Conservation (phyloP, 1,140 invertebrate genomes). For the Psix sp. region DNA sequence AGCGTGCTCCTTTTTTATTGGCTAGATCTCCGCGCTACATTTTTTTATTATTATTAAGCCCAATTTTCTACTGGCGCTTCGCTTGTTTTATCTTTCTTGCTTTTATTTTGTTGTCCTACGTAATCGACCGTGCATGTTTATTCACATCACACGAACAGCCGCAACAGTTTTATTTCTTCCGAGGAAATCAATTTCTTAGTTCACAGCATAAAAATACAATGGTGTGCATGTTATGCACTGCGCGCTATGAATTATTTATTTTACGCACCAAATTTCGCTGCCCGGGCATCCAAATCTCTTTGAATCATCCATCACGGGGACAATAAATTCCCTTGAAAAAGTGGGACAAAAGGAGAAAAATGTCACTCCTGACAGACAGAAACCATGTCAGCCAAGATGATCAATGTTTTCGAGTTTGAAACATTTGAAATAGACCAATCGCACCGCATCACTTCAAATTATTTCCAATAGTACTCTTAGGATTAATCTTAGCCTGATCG, state of each 20-base stretch:
- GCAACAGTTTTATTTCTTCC: constrained; percentile 17
- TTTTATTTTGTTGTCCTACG: too few relatives aligned
- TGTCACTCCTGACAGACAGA: neutral
- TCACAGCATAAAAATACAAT: constrained; percentile 29
- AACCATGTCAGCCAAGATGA: constrained; percentile 4
- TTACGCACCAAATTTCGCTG: constrained; percentile 17
- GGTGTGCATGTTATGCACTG: constrained; percentile 8
- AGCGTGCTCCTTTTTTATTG: too few relatives aligned
- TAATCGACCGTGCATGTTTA: neutral
- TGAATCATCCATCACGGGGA: constrained; percentile 20
- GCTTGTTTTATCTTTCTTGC: too few relatives aligned
- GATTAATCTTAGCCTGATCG: too few relatives aligned
- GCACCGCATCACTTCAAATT: too few relatives aligned
- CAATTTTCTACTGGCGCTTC: too few relatives aligned
- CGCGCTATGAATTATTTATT: constrained; percentile 38
- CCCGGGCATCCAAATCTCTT: constrained; percentile 19
- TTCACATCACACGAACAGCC: constrained; percentile 1
- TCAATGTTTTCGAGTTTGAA: neutral
- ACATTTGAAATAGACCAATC: neutral
- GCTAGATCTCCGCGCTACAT: too few relatives aligned
- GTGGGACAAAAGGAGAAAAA: neutral
- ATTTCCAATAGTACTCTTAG: too few relatives aligned
- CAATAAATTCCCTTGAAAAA: constrained; percentile 7
- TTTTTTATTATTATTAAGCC: too few relatives aligned
- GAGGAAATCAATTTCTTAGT: constrained; percentile 32